phyloP scores from a whole-genome alignment of 2,797 vertebrate genomes.

The Remorina albescens region DNA sequence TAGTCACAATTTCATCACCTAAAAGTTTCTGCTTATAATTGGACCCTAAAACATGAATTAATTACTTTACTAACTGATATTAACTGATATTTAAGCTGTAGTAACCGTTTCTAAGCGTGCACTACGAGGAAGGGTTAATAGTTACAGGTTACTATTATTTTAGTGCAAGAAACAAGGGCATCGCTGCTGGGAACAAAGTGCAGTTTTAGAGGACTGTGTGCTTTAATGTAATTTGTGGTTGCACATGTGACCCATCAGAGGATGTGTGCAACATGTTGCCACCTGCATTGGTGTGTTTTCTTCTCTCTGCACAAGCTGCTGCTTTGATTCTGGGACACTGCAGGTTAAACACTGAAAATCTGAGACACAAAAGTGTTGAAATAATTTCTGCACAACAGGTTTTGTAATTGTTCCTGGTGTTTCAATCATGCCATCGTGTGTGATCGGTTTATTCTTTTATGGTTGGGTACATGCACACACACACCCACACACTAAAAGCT shows the following conservation, averaged over 20 bases:
- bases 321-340: slow-evolving; percentile 19
- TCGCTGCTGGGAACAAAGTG: neutral
- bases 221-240: neutral
- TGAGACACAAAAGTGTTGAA: slow-evolving; percentile 2
- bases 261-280: neutral
- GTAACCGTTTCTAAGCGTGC: neutral
- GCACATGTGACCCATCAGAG: slow-evolving; percentile 1
- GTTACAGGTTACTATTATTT: neutral
- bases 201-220: neutral
- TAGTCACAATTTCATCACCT: neutral
- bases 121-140: neutral
- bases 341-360: slow-evolving; percentile 19
- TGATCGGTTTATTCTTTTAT: slow-evolving; percentile 51
- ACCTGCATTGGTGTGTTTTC: slow-evolving; percentile 18
- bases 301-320: neutral
- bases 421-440: slow-evolving; percentile 26
- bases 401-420: slow-evolving; percentile 13
- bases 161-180: neutral
- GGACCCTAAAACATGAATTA: neutral
- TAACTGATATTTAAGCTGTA: neutral
- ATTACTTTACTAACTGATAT: neutral
- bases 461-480: slow-evolving; percentile 25
- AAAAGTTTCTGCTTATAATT: neutral
- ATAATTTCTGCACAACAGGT: slow-evolving; percentile 14
- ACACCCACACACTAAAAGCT: slow-evolving; percentile 34